Evolutionary conservation across 2,797 vertebrate species (phyloP).

Genomic region (Sebastes flavidus): DNA sequence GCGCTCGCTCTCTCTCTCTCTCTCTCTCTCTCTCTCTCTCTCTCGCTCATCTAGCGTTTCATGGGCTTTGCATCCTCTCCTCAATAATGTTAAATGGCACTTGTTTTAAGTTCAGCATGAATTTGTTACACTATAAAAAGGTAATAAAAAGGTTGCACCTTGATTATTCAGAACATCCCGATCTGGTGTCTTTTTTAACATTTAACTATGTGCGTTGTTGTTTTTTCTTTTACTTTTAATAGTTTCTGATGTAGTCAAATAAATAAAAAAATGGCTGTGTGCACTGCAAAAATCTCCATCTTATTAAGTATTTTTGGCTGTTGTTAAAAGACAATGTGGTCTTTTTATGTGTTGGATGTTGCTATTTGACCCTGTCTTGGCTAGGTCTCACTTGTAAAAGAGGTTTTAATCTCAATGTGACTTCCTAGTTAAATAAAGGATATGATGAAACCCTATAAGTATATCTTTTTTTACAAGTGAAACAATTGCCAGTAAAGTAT

Average conservation of each 20-base stretch:
- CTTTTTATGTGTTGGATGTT: too few relatives aligned
- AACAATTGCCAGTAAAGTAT: not conserved
- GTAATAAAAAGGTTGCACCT: slow-evolving; percentile 27
- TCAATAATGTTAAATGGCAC: slow-evolving; percentile 74
- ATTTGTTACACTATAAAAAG: slow-evolving; percentile 44
- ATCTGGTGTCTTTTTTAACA: slow-evolving; percentile 8
- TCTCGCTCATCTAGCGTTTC: slow-evolving; percentile 23
- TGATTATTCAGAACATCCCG: slow-evolving; percentile 31
- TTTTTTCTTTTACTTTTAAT: not conserved
- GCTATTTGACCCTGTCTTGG: too few relatives aligned
- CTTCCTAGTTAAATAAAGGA: too few relatives aligned
- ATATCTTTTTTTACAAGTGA: too few relatives aligned
- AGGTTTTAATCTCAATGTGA: too few relatives aligned
- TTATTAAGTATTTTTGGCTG: not conserved
- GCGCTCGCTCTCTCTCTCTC: slow-evolving; percentile 24
- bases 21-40: slow-evolving; percentile 9
- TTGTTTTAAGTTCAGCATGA: slow-evolving; percentile 70
- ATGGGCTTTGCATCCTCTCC: slow-evolving; percentile 53
- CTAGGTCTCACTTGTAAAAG: too few relatives aligned
- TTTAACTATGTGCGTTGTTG: not conserved
- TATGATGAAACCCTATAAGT: not conserved
- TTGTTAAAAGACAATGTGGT: not conserved
- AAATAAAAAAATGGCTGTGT: not conserved
- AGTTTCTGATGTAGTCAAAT: not conserved
- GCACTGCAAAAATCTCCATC: not conserved